phyloP scores from a whole-genome alignment of 2,797 vertebrate species.

The Dendrocincla tyrannina region DNA sequence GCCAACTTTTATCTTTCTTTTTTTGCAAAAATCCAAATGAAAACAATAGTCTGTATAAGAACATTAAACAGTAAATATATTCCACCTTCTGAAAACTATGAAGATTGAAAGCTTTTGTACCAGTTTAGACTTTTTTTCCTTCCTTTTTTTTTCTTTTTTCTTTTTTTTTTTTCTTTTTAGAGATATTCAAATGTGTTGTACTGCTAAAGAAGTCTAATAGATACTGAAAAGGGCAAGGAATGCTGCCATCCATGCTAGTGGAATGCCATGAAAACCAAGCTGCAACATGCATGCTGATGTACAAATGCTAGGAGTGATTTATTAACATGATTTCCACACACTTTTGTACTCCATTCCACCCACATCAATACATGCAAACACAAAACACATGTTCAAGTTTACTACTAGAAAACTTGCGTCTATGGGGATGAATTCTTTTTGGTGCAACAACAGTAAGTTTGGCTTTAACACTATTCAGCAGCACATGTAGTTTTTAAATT shows the following conservation, averaged over 20 bases:
- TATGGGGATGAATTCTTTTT: not conserved
- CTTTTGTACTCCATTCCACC: not conserved
- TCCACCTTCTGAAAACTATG: not conserved
- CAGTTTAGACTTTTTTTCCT: not conserved
- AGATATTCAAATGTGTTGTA: not conserved
- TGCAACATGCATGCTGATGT: not conserved
- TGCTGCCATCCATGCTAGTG: not conserved
- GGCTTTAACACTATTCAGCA: not conserved
- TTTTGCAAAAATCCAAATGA: not conserved
- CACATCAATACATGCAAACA: not conserved
- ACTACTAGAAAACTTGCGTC: not conserved
- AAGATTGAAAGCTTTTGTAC: not conserved
- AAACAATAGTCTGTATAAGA: not conserved
- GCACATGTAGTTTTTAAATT: not conserved
- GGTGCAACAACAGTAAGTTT: not conserved
- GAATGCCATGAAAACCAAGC: slow-evolving; percentile 40
- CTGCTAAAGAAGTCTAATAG: not conserved
- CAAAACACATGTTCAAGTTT: not conserved
- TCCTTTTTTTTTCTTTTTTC: not conserved
- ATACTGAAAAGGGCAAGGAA: not conserved
- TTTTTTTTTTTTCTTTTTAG: not conserved
- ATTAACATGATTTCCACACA: not conserved
- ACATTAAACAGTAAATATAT: not conserved
- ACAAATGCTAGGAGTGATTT: not conserved
- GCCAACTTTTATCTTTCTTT: not conserved